Conservation (phyloP, 2,797 vertebrate species). For the Nannoperca obscura region DNA sequence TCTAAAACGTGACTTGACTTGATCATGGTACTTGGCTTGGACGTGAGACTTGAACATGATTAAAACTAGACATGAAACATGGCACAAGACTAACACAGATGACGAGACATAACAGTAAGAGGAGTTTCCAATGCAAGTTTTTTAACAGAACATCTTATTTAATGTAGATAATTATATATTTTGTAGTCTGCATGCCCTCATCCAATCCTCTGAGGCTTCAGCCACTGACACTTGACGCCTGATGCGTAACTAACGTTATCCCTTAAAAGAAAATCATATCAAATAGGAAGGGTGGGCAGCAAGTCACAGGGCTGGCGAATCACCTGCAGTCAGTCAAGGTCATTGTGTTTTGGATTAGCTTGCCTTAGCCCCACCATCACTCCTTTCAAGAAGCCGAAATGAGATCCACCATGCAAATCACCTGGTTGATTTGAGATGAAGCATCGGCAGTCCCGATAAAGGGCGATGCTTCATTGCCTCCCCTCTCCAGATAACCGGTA, state of each 20-base stretch:
- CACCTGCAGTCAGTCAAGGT: constrained; percentile 71
- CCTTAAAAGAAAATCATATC: constrained; percentile 22
- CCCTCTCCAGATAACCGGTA: constrained; percentile 13
- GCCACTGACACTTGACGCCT: neutral
- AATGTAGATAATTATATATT: neutral
- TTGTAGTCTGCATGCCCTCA: neutral
- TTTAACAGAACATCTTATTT: neutral
- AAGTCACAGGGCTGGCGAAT: constrained; percentile 30
- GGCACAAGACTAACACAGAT: no score
- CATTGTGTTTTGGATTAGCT: constrained; percentile 75
- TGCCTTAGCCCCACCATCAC: constrained; percentile 62
- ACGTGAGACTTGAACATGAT: no score
- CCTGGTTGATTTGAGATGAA: constrained; percentile 39
- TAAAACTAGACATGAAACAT: no score
- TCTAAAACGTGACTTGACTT: no score
- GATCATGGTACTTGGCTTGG: no score
- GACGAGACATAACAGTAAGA: no score
- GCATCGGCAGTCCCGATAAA: constrained; percentile 26
- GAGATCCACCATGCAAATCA: constrained; percentile 61
- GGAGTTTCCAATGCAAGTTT: neutral
- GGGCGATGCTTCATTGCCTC: constrained; percentile 12
- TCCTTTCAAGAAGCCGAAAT: constrained; percentile 49
- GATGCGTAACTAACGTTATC: neutral
- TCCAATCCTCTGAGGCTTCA: neutral
- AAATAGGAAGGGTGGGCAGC: constrained; percentile 12